Percentiles rank a stretch among this genome's conserved stretches.
Evolutionary conservation across 2,888 invertebrate genomes (phyloP).

Genomic region (Harmothoe impar): DNA sequence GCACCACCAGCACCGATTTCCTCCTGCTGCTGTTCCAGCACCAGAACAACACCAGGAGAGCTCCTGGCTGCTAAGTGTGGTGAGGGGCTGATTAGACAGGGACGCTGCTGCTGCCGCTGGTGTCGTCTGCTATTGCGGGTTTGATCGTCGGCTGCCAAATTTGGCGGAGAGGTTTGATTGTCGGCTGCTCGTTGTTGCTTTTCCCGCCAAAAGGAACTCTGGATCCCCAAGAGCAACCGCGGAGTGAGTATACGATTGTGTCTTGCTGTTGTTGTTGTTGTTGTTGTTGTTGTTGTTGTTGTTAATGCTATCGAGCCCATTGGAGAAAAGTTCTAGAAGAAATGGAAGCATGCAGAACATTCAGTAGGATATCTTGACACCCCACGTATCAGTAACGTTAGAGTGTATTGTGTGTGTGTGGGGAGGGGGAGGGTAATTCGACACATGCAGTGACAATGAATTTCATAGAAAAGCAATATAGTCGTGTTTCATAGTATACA

Average conservation of each 20-base stretch:
- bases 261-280: not conserved
- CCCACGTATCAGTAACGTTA: too few species aligned
- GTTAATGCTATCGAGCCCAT: too few species aligned
- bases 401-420: too few species aligned
- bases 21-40: not conserved
- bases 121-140: not conserved
- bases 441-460: too few species aligned
- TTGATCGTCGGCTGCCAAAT: not conserved
- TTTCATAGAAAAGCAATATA: too few species aligned
- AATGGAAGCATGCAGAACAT: not conserved
- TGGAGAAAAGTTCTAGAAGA: not conserved
- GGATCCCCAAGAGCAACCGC: conserved; percentile 17
- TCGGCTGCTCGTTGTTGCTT: not conserved
- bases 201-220: not conserved
- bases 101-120: not conserved
- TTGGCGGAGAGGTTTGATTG: not conserved
- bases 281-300: not conserved
- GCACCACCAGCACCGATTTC: conserved; percentile 11
- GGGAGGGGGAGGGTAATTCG: too few species aligned
- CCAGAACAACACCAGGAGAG: not conserved
- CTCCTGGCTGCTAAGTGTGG: not conserved
- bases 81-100: not conserved
- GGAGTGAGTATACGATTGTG: not conserved
- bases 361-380: too few species aligned
- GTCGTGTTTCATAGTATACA: too few species aligned